A percentile compares a stretch with the other conserved stretches of the same genome.
Conservation (phyloP, 2,797 vertebrate genomes). For the Brotogeris chrysoptera region DNA sequence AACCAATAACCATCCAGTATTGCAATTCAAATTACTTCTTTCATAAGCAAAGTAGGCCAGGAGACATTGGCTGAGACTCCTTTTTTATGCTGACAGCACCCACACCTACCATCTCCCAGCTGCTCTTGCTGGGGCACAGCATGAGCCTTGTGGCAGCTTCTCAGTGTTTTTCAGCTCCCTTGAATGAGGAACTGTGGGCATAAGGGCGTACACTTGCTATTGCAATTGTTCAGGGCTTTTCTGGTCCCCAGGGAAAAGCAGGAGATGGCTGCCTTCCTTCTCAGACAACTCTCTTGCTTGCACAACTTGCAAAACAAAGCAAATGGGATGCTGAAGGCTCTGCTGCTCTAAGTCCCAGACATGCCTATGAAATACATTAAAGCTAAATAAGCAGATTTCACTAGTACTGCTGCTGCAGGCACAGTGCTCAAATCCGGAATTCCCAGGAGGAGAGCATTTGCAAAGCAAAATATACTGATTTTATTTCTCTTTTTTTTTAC, state of each 20-base stretch:
- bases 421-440: neutral
- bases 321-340: neutral
- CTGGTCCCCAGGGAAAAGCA: neutral
- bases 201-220: neutral
- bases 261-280: neutral
- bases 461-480: neutral
- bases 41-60: neutral
- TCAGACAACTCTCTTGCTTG: neutral
- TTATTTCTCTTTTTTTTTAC: neutral
- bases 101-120: neutral
- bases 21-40: neutral
- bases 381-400: neutral
- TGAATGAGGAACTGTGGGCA: neutral
- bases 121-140: neutral
- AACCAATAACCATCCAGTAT: neutral
- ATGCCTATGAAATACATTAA: neutral
- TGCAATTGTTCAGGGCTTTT: neutral
- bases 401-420: neutral
- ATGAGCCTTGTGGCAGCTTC: neutral
- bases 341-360: neutral
- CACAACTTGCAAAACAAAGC: neutral
- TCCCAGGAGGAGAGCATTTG: neutral
- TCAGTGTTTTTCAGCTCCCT: fast-evolving
- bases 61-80: neutral
- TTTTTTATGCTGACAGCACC: fast-evolving